Conservation (phyloP, 2,113 vertebrate species). For the Gymnocephalus cernua region DNA sequence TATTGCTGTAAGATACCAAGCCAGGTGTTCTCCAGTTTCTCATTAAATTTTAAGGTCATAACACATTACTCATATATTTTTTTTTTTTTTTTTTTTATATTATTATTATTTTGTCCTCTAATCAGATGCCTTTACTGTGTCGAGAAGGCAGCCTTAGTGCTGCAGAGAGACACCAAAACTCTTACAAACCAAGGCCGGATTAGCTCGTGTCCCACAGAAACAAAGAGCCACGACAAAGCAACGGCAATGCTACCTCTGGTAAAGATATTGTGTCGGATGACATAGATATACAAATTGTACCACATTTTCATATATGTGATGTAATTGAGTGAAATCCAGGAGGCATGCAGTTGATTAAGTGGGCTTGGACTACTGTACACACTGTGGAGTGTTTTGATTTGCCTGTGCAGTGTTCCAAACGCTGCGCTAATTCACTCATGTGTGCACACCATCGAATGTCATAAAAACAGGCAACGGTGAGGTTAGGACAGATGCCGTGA, state of each 20-base stretch:
- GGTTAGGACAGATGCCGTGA: constrained; percentile 63
- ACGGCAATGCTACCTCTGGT: neutral
- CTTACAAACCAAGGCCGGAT: neutral
- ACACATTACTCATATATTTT: neutral
- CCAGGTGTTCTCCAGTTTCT: constrained; percentile 28
- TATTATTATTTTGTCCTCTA: constrained; percentile 1
- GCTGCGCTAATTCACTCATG: constrained; percentile 46
- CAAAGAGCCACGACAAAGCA: neutral
- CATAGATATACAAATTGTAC: constrained; percentile 3
- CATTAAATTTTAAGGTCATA: constrained; percentile 29
- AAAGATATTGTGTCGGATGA: constrained; percentile 10
- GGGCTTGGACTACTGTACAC: constrained; percentile 4
- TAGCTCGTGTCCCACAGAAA: neutral
- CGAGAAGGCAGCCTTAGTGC: neutral
- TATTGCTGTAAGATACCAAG: constrained; percentile 4
- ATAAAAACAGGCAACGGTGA: constrained; percentile 16
- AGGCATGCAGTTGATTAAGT: constrained; percentile 29
- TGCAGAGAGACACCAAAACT: neutral
- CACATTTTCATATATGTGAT: constrained; percentile 20
- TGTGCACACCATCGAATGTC: constrained; percentile 20
- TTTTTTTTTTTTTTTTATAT: no score
- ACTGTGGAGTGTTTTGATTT: constrained; percentile 40
- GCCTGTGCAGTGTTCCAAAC: constrained; percentile 35
- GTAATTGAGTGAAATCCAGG: constrained; percentile 48
- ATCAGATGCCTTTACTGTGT: constrained; percentile 17